These are phyloP conservation scores for Gephyroberyx darwinii DNA, from an alignment of 2,797 vertebrate genomes.

Conservation along the genomic window DNA sequence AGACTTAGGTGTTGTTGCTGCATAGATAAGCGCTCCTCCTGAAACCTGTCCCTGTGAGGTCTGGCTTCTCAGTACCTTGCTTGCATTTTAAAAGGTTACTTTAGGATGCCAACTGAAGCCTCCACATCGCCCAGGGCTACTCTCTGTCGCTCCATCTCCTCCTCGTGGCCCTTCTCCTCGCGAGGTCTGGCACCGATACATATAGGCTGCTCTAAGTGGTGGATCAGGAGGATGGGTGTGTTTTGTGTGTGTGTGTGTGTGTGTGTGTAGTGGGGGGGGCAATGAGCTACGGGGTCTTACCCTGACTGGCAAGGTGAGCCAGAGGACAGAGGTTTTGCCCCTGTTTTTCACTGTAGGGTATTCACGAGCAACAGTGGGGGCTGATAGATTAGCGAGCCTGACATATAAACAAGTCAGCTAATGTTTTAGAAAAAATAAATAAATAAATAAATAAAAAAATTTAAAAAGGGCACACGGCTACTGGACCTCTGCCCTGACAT, in stretches of 20 bases:
- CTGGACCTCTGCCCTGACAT: conserved; percentile 39
- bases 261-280: neutral
- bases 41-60: conserved; percentile 67
- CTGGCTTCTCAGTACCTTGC: conserved; percentile 49
- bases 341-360: neutral
- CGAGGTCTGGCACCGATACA: conserved; percentile 28
- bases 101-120: conserved; percentile 60
- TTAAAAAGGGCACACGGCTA: conserved; percentile 21
- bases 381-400: neutral
- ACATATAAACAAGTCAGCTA: neutral
- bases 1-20: conserved; percentile 69
- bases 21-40: conserved; percentile 72
- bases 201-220: conserved; percentile 20
- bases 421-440: no score
- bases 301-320: conserved; percentile 35
- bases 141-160: conserved; percentile 25
- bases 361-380: neutral
- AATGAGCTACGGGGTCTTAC: conserved; percentile 22
- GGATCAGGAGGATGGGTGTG: conserved; percentile 27
- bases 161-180: conserved; percentile 16
- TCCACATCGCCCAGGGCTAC: conserved; percentile 54
- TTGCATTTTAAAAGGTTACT: conserved; percentile 76
- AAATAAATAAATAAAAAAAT: neutral
- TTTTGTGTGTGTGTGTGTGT: no score
- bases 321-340: conserved; percentile 24